These are phyloP conservation scores for Campylorhamphus procurvoides DNA, from an alignment of 2,113 vertebrate species.

Conservation along the genomic window DNA sequence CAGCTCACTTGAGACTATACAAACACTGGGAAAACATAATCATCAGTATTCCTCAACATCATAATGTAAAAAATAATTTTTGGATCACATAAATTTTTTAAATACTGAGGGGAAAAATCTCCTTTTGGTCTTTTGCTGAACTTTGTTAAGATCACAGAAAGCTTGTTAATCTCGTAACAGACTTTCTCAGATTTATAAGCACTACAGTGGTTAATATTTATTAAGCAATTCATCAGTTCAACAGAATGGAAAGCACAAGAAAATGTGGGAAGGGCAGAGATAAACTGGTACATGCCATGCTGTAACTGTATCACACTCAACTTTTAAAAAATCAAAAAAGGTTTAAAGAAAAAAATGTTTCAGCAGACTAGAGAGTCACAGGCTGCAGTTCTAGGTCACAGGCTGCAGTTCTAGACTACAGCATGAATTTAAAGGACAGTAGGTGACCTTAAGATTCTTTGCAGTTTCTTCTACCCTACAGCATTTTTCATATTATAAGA, in stretches of 20 bases:
- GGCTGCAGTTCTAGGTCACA: not conserved
- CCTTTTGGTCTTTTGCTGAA: not conserved
- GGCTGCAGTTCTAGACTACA: not conserved
- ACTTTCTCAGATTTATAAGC: not conserved
- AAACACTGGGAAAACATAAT: not conserved
- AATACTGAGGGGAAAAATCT: not conserved
- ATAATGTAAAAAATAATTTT: not conserved
- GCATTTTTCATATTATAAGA: not conserved
- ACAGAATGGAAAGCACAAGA: not conserved
- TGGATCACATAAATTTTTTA: not conserved
- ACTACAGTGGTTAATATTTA: not conserved
- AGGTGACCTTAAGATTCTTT: not conserved
- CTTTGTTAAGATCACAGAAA: not conserved
- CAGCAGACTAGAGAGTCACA: not conserved
- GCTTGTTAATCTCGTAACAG: not conserved
- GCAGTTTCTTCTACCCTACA: not conserved
- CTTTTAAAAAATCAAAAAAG: not conserved
- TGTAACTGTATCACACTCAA: not conserved
- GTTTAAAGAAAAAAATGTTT: not conserved
- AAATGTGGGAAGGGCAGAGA: not conserved
- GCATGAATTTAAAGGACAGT: not conserved
- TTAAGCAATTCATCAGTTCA: not conserved
- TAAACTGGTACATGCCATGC: not conserved
- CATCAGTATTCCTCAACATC: not conserved
- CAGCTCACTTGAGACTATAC: not conserved